Evolutionary conservation across 2,113 vertebrate genomes (phyloP).

Genomic region (Neogobius melanostomus): DNA sequence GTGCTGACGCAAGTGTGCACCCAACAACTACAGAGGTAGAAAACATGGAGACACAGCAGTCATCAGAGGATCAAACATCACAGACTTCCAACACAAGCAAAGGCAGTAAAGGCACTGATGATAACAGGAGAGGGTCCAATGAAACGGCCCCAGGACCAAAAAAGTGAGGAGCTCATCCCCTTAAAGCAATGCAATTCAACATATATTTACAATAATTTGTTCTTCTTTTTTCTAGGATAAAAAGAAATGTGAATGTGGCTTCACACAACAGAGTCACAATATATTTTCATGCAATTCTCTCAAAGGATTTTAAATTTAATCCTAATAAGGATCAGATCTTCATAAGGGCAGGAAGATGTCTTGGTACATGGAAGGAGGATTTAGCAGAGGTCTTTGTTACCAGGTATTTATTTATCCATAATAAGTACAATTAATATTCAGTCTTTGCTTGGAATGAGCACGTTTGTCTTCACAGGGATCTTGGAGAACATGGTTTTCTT

Average conservation of each 20-base stretch:
- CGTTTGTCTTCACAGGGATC: conserved; percentile 55
- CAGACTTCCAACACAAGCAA: not conserved
- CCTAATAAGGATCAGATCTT: conserved; percentile 54
- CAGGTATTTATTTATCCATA: conserved; percentile 45
- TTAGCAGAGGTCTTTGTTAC: conserved; percentile 41
- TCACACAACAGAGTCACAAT: conserved; percentile 67
- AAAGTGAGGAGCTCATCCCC: conserved; percentile 42
- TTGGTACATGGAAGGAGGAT: conserved; percentile 51
- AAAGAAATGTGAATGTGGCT: conserved; percentile 44
- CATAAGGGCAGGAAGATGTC: conserved; percentile 53
- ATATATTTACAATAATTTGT: not conserved
- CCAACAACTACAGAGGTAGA: not conserved
- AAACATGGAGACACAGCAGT: conserved; percentile 12
- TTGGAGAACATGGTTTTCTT: conserved; percentile 78
- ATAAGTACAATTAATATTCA: no score
- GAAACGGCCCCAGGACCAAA: not conserved
- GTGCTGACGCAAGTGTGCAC: conserved; percentile 50
- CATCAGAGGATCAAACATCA: accelerated
- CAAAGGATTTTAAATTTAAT: conserved; percentile 82
- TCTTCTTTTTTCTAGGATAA: conserved; percentile 33
- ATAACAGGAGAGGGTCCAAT: not conserved
- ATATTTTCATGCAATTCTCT: conserved; percentile 88
- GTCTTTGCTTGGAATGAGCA: not conserved
- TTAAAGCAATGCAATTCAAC: no score
- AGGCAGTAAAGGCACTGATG: not conserved